Conservation (phyloP, 2,113 vertebrate genomes). For the Anthoscopus minutus region DNA sequence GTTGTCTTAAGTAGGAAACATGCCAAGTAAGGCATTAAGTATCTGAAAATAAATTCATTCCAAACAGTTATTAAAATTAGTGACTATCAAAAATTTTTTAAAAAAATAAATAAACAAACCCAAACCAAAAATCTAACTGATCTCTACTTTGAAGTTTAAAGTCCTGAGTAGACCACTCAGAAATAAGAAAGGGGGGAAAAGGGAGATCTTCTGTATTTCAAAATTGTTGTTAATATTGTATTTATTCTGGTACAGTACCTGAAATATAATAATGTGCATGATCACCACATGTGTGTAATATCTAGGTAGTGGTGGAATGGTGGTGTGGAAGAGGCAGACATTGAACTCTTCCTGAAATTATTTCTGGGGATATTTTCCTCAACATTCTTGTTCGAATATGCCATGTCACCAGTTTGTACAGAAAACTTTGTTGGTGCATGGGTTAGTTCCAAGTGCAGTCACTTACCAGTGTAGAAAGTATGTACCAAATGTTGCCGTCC, state of each 20-base stretch:
- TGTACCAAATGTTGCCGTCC: not conserved
- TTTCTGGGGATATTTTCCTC: not conserved
- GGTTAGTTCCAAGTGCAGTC: not conserved
- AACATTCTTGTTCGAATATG: not conserved
- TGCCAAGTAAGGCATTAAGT: not conserved
- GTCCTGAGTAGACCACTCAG: not conserved
- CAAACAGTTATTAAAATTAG: not conserved
- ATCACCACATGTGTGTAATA: not conserved
- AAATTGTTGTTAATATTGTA: not conserved
- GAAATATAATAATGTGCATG: not conserved
- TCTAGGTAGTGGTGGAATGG: not conserved
- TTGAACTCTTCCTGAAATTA: not conserved
- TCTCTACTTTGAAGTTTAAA: not conserved
- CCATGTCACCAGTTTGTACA: not conserved
- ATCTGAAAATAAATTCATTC: not conserved
- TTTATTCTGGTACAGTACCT: not conserved
- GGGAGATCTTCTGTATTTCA: not conserved
- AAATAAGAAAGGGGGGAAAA: not conserved
- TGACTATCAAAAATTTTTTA: not conserved
- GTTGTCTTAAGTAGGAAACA: not conserved
- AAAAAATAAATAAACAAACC: not conserved
- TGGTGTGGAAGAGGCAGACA: not conserved
- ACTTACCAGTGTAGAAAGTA: fast-evolving
- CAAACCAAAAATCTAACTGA: not conserved
- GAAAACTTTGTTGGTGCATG: not conserved